Evolutionary conservation across 2,797 vertebrate genomes (phyloP).

Genomic region (Anguilla megastoma): DNA sequence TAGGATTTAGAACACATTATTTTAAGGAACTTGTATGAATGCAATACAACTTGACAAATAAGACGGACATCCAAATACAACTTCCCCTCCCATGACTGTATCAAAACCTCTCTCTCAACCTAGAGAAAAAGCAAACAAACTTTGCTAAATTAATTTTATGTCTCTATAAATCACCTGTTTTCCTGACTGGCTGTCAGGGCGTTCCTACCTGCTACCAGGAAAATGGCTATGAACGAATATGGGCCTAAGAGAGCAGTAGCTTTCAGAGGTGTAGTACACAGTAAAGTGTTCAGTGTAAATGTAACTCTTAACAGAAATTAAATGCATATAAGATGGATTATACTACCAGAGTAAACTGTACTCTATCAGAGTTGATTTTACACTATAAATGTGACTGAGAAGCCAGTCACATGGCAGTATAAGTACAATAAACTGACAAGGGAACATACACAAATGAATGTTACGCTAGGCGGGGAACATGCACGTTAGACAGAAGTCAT

Average conservation of each 20-base stretch:
- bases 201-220: slow-evolving; percentile 26
- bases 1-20: too few relatives aligned
- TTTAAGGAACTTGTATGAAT: neutral
- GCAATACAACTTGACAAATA: too few relatives aligned
- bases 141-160: neutral
- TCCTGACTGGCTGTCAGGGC: neutral
- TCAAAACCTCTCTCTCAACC: neutral
- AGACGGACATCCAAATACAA: neutral
- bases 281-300: too few relatives aligned
- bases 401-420: too few relatives aligned
- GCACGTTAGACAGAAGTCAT: neutral
- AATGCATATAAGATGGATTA: too few relatives aligned
- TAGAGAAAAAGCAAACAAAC: slow-evolving; percentile 18
- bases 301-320: too few relatives aligned
- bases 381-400: too few relatives aligned
- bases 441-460: neutral
- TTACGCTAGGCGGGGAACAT: neutral
- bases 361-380: too few relatives aligned
- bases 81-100: neutral
- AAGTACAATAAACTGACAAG: neutral
- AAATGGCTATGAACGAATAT: slow-evolving; percentile 57
- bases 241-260: slow-evolving; percentile 9
- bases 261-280: too few relatives aligned
- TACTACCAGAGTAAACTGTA: too few relatives aligned
- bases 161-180: slow-evolving; percentile 2